Conservation (phyloP, 2,888 invertebrate species). For the Apeira syringaria region DNA sequence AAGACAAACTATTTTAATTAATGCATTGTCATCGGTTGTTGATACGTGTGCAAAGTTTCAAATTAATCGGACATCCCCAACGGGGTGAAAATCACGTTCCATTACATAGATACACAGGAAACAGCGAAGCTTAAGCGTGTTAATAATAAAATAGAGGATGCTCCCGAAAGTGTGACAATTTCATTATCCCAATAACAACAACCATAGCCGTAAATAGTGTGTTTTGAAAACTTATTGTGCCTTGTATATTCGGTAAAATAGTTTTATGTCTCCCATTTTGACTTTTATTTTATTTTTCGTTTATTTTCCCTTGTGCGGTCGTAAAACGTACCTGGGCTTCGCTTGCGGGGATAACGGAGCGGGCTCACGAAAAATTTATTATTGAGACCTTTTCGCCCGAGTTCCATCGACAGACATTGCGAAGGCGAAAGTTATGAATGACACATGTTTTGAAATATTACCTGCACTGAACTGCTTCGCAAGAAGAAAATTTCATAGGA, state of each 20-base stretch:
- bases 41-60: too few species aligned
- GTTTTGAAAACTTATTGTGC: slow-evolving; percentile 61
- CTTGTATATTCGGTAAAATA: slow-evolving; percentile 72
- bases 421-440: slow-evolving; percentile 83
- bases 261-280: slow-evolving; percentile 81
- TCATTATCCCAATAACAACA: slow-evolving; percentile 41
- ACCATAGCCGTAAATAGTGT: slow-evolving; percentile 41
- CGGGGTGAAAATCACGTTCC: too few species aligned
- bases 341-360: slow-evolving; percentile 78
- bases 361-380: slow-evolving; percentile 82
- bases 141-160: too few species aligned
- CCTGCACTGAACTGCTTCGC: slow-evolving; percentile 78
- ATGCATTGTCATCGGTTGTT: too few species aligned
- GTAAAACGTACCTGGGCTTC: slow-evolving; percentile 80
- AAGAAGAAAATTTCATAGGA: slow-evolving; percentile 75
- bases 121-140: too few species aligned
- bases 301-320: slow-evolving; percentile 81
- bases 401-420: slow-evolving; percentile 83
- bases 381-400: slow-evolving; percentile 81
- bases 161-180: slow-evolving; percentile 1
- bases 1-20: too few species aligned
- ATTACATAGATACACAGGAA: too few species aligned
- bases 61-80: too few species aligned
- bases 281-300: slow-evolving; percentile 84
- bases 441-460: slow-evolving; percentile 84